Base-by-base conservation (phyloP, 2,797 vertebrate genomes). In the Apogon talboti region DNA sequence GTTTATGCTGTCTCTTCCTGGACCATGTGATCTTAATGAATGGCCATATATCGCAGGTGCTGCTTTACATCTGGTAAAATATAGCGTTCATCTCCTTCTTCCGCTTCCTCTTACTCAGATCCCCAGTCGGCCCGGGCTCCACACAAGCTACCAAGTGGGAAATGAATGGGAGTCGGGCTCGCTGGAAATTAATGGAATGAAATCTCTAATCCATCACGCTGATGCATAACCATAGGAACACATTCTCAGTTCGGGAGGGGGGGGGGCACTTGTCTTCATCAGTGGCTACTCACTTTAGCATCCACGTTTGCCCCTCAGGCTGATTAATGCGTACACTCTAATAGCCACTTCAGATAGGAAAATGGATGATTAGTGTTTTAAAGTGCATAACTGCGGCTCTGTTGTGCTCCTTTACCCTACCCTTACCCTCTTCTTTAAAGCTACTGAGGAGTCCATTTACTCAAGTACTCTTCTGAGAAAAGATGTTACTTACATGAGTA, bases 171-270 rank as follows among this genome's bases (percentile, higher is more conserved):
- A 91, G 81, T 84, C 80, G 76, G 86, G 61, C 75, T 75, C 79
- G 61, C 64, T 84, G 76, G 78, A 88, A 91, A 92, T 89, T 83
- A 91, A 91, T 89, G 85, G 78, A 84, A 90, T 82, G 68, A 85
- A 82, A 87, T 89, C 73, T 82, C 63, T 81, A 88, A 93, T 94
- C 87, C 81, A 92, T 94, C 92, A 94, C 75, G 52, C 78, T 92
- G 92, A 93, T 91, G 82, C 83, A 93, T 91, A 88, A 87, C 81
- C 71, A 72, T 66, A 76, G 71, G 56, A 84, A 79, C 72, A 79
- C 16, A 55, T 79, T 88, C 84, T 86, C 73, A 73, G 82, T 82
- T 85, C 54, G 19, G 74, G 46, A 42, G 28, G 54, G 18, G 28
- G 43, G 35, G 52, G 71, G 71, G 80, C 67, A 83, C 87, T 89